Evolutionary conservation across 64 coral and sea anemone species (phyloP), one percentile per base, ranked within the genome.

Genomic region (Hydrozoanthus tunicans): DNA sequence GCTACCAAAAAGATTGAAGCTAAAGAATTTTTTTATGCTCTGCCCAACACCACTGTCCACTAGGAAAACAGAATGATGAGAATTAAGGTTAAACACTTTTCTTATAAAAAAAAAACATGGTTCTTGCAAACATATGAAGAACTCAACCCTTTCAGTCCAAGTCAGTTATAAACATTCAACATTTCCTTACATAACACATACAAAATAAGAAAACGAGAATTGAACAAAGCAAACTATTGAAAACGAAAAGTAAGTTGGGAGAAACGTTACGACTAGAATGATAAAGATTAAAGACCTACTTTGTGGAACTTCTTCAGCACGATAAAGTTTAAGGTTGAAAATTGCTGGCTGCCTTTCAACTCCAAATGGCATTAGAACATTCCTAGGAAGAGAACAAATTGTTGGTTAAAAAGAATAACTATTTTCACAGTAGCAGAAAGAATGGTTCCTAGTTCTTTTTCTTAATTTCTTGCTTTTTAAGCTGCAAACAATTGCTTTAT

Each of bases 21-120:
- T 96, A 17, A 96, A 96, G 79, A 96, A 96, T n/a, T 96, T 96
- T 71, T 96, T 96, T 27, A 96, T 92, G 53, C 95, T 96, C 68
- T 85, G 90, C 55, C 95, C 95, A 66, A 96, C 93, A 7, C 95
- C 95, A 4, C 89, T 84, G 61, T 96, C 95, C 95, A 96, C 95
- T 96, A 23, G 20, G 64, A 57, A 60, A 90, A 91, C 17, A 43
- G 10, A 80, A 23, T 24, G 26, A 7, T 11, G 15, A 72, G 58
- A 64, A 23, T 7, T 5, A 27, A 27, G 32, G 32, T 32, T 5
- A 17, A 24, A 2, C 7, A 55, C 6, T 15, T 43, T 43, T 43
- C 32, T 43, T 43, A 2, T 43, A 43, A 43, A 43, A 43, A 1
- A 20, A 43, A 43, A 43, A 43, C 2, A 43, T 43, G 32, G 2